phyloP scores from a whole-genome alignment of 2,888 invertebrate genomes.

The Desoria tigrina region DNA sequence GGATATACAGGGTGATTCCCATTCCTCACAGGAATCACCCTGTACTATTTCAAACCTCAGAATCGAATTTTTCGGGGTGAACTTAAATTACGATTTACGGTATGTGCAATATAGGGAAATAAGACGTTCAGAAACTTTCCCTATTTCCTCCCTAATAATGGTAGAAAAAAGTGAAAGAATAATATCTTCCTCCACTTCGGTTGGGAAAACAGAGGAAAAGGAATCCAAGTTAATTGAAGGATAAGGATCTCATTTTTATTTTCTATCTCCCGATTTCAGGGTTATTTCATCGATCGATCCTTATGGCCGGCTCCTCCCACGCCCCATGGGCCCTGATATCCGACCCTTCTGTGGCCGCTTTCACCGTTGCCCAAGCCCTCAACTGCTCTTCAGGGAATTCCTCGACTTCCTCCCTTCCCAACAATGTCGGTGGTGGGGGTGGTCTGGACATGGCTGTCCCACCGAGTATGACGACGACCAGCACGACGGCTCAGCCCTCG shows the following conservation, averaged over 20 bases:
- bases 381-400: constrained; percentile 50
- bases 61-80: no score
- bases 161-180: neutral
- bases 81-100: no score
- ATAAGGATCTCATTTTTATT: constrained; percentile 9
- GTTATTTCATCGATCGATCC: constrained; percentile 70
- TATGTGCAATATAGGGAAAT: no score
- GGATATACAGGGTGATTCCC: no score
- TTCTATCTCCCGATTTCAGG: constrained; percentile 60
- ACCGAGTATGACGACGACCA: constrained; percentile 37
- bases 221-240: constrained; percentile 2
- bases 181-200: neutral
- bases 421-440: constrained; percentile 17
- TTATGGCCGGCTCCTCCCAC: constrained; percentile 76
- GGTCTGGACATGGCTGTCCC: constrained; percentile 3
- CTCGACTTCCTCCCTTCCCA: constrained; percentile 12
- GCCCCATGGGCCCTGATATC: constrained; percentile 73
- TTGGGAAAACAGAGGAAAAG: no score
- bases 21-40: no score
- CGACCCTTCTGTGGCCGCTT: constrained; percentile 64
- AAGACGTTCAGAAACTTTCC: no score
- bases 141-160: no score
- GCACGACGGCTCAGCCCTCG: constrained; percentile 41
- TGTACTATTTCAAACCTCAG: no score
- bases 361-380: constrained; percentile 58